Conservation (phyloP, 2,797 vertebrate species). For the Rhinogobio ventralis region DNA sequence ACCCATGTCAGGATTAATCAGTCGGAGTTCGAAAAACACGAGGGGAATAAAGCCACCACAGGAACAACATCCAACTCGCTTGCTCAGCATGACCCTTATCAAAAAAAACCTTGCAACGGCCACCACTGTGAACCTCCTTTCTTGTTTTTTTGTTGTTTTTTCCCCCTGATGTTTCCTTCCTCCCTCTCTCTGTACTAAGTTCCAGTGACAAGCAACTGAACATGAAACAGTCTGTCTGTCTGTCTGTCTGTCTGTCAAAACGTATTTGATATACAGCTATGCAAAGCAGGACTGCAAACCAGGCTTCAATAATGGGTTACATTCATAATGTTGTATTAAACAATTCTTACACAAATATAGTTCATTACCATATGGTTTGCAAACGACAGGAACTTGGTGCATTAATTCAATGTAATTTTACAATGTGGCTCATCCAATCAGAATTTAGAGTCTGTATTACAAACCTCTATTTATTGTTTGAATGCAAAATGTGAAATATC, state of each 20-base stretch:
- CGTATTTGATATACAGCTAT: too few relatives aligned
- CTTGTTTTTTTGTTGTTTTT: not conserved
- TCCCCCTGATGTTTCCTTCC: not conserved
- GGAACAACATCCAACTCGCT: slow-evolving; percentile 8
- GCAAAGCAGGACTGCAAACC: not conserved
- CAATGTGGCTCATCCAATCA: not conserved
- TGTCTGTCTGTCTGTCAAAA: not conserved
- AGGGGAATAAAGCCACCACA: slow-evolving; percentile 23
- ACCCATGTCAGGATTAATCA: slow-evolving; percentile 40
- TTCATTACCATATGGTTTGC: not conserved
- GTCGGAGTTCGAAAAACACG: slow-evolving; percentile 5
- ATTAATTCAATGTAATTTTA: not conserved
- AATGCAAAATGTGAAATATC: not conserved
- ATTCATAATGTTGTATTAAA: not conserved
- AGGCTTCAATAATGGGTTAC: not conserved
- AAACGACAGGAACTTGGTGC: not conserved
- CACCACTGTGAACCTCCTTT: not conserved
- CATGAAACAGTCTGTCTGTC: not conserved
- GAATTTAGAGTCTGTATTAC: not conserved
- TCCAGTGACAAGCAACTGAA: not conserved
- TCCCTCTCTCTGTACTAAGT: not conserved
- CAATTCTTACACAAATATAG: not conserved
- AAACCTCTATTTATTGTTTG: not conserved
- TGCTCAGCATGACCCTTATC: slow-evolving; percentile 12
- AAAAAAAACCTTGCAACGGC: not conserved